Conservation (phyloP, 2,113 vertebrate genomes). For the Silurus meridionalis region DNA sequence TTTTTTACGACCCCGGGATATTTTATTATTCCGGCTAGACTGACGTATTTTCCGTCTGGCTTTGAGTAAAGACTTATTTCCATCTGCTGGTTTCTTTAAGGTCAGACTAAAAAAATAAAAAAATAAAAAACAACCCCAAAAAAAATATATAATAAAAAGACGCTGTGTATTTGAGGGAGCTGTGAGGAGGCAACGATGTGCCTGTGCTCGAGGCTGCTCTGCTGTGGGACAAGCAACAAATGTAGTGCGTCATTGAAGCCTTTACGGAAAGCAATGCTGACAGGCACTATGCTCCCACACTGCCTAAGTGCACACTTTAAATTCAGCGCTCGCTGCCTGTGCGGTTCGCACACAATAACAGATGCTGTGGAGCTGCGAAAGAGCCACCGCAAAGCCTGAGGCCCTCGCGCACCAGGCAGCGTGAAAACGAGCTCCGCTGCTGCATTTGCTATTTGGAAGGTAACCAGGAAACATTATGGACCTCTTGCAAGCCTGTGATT, state of each 20-base stretch:
- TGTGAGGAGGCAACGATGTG: constrained; percentile 27
- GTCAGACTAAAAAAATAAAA: neutral
- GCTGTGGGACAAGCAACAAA: neutral
- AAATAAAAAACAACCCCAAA: neutral
- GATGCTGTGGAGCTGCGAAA: constrained; percentile 10
- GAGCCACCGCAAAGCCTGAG: neutral
- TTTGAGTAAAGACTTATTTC: constrained; percentile 9
- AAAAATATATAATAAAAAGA: neutral
- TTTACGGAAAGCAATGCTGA: constrained; percentile 18
- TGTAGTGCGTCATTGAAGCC: constrained; percentile 20
- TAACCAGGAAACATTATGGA: neutral
- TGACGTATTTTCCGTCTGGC: constrained; percentile 42
- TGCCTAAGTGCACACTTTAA: constrained; percentile 24
- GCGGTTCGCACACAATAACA: constrained; percentile 23
- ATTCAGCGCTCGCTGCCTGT: constrained; percentile 15
- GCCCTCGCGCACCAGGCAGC: neutral
- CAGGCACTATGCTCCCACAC: constrained; percentile 8
- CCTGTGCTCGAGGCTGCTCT: constrained; percentile 4
- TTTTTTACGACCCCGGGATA: constrained; percentile 43
- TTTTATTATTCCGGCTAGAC: constrained; percentile 62
- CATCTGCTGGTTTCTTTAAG: constrained; percentile 16
- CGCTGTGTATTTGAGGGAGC: neutral
- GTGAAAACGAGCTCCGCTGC: neutral
- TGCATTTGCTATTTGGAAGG: neutral
- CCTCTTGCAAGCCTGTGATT: neutral